Evolutionary conservation across 1,140 invertebrate species (phyloP), one percentile per base, ranked within the genome.

Genomic region (Caerostris darwini): DNA sequence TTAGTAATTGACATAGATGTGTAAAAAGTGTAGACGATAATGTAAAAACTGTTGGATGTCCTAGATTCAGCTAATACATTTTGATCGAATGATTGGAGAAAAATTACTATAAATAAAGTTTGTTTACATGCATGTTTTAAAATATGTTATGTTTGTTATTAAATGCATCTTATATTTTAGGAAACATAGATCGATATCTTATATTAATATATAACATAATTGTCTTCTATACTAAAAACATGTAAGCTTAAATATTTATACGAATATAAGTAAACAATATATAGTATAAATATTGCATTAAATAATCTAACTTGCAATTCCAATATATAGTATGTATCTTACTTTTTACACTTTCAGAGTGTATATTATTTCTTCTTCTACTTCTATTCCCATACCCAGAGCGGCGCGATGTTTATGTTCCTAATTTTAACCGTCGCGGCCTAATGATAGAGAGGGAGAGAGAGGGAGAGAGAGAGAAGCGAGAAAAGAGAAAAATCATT

Each of bases 401-500:
- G 17, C 5, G 17, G 17, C 10, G 61, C 61, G 17, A 1, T 64
- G 12, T 7, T 12, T 64, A 12, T 64, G 61, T 5, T n/a, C 12
- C 12, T 64, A 64, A 64, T 64, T 64, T 64, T 64, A 64, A 64
- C 5, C 7, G 34, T 10, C 3, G 3, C 82, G 6, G 17, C 14
- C 14, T 85, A n/a, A 19, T 85, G 17, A 34, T 57, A 58, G 56
- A 85, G 57, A 85, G 8, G 34, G n/a, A 12, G n/a, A 58, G 3
- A 14, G 6, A 58, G 14, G 1, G 54, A 3, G 3, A n/a, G 50
- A 19, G 14, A 85, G 19, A 34, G 50, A 53, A 77, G 8, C 69
- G n/a, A n/a, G n/a, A n/a, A n/a, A n/a, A n/a, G n/a, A n/a, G 17
- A 64, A 67, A 67, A 67, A 67, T 67, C 64, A 85, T 59, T 85